Base-by-base conservation (phyloP, 2,888 invertebrate genomes). In the Dynastes grantii region DNA sequence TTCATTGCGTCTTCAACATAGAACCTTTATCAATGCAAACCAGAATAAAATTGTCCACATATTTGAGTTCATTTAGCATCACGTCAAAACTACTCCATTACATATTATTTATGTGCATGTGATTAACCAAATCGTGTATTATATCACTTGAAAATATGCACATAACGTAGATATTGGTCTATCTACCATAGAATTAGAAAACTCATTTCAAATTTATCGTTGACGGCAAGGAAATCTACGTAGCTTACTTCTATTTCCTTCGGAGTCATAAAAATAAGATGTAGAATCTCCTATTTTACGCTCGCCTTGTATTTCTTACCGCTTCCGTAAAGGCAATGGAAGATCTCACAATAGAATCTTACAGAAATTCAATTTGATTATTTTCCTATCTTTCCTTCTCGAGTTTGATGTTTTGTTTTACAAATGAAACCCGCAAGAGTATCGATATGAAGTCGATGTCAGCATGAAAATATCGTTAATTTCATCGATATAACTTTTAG, bases 341-440 rank as follows among this genome's bases (percentile, higher is more conserved):
- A 16, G 4, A 22, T 16, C 22, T 55, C 2, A 55, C 4, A 3
- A 13, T 55, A n/a, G 55, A 13, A 22, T 2, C n/a, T 55, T 53
- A 53, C n/a, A 53, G 53, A n/a, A 53, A 53, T n/a, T 53, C 53
- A 9, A 53, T 53, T 53, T n/a, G 11, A 53, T 53, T 53, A 53
- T n/a, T 53, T 53, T 9, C 53, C 13, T 53, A 53, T 53, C n/a
- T 9, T 53, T 55, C 55, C 8, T 55, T 22, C 5, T n/a, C 5
- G 55, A 22, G 55, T 13, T 3, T 1, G 16, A 55, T 1, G 5
- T 55, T 55, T 22, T 55, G 55, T 55, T 22, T 22, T 55, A 45
- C 8, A 45, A 45, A 45, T 45, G 11, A 37, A 37, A 5, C 37
- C 0, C 37, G 6, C 37, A 37, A 37, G 6, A 11, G 45, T 45